Base-by-base conservation (phyloP, 1,140 invertebrate species). In the Scaptomyza pallida region DNA sequence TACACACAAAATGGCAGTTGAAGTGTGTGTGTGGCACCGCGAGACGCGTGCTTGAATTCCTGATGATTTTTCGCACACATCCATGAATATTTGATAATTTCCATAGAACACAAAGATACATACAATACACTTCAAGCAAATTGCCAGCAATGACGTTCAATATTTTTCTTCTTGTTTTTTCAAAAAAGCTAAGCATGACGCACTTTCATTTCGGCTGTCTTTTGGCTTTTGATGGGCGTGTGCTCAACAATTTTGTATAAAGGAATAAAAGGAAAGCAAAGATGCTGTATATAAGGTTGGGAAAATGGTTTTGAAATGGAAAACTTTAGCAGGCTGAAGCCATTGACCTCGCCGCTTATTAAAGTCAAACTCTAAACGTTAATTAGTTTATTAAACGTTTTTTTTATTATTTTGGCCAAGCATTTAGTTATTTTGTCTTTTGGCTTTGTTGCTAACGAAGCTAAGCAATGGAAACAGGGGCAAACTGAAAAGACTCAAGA, bases 11-110 rank as follows among this genome's bases (percentile, higher is more conserved):
- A 4, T 19, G 10, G 33, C 50, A 41, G 17, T 23, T n/a, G 12
- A 54, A 19, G 43, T 15, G 52, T 9, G 52, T 9, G 15, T 43
- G 52, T 43, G 19, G 44, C 21, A 17, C n/a, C 6, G 50, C n/a
- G 56, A 26, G 72, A 83, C 79, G 75, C 79, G 80, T 79, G 80
- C 80, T 85, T 76, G 72, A 83, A 72, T 79, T 72, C 44, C 62
- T 76, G 63, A 83, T 79, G 64, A 72, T 85, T 43, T 45, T n/a
- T 35, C 5, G 43, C 37, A 10, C 44, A 41, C 33, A 64, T 41
- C 51, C 67, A 62, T 69, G 68, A 83, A 85, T 79, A 83, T 70
- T 85, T 76, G 65, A 72, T 70, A 48, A 48, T 73, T 69, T 69
- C 57, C 63, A 63, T 57, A 35, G 35, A 48, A 37, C 43, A 33